Conservation (phyloP, 2,888 invertebrate genomes). For the Nineta flava region DNA sequence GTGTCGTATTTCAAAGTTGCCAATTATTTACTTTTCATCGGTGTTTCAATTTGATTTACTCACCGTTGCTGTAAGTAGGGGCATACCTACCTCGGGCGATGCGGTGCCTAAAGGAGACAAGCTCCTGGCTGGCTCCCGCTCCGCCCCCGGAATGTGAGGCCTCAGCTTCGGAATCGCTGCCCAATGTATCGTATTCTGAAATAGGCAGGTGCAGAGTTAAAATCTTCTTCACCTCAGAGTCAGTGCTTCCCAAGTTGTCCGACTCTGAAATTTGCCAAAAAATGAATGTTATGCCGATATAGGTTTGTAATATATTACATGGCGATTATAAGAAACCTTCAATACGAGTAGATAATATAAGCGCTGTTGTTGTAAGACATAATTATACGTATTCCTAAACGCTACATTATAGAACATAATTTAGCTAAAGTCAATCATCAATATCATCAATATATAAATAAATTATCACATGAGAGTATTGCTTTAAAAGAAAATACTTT, state of each 20-base stretch:
- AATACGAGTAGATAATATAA: too few relatives aligned
- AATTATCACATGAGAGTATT: too few relatives aligned
- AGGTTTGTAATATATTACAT: neutral
- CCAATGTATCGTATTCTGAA: conserved; percentile 80
- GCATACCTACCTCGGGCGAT: conserved; percentile 27
- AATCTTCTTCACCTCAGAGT: conserved; percentile 89
- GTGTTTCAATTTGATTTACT: neutral
- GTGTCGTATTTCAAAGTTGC: too few relatives aligned
- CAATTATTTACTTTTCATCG: too few relatives aligned
- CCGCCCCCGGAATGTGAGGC: conserved; percentile 31
- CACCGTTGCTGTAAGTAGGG: conserved; percentile 24
- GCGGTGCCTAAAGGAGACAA: conserved; percentile 34
- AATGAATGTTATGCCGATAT: conserved; percentile 1
- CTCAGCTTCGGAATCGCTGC: conserved; percentile 66
- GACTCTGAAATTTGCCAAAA: conserved; percentile 47
- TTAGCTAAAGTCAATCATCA: too few relatives aligned
- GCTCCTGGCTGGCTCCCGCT: conserved; percentile 39
- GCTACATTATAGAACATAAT: too few relatives aligned
- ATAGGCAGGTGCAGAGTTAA: conserved; percentile 82
- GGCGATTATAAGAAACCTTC: too few relatives aligned
- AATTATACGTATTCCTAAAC: too few relatives aligned
- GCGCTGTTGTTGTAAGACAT: too few relatives aligned
- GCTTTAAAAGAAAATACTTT: too few relatives aligned
- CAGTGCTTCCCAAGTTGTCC: conserved; percentile 89
- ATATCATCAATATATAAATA: too few relatives aligned